Evolutionary conservation across 2,888 invertebrate genomes (phyloP).

Genomic region (Leptodirus hochenwartii): DNA sequence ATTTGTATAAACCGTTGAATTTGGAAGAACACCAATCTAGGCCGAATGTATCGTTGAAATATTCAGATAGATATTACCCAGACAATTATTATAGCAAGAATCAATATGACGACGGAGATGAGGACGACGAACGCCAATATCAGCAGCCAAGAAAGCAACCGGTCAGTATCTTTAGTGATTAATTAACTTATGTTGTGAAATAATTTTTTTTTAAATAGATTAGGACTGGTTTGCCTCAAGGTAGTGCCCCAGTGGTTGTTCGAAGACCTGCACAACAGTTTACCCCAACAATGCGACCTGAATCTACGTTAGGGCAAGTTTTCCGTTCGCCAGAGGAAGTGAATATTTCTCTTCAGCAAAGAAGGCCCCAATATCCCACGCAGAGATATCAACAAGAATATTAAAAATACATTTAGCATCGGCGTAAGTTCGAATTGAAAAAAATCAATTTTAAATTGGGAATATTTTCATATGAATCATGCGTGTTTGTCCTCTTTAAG

Average conservation of each 20-base stretch:
- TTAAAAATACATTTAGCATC: no score
- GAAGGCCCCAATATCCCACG: constrained; percentile 40
- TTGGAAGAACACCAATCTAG: constrained; percentile 63
- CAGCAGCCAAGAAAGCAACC: constrained; percentile 19
- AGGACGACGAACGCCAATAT: constrained; percentile 18
- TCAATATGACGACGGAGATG: constrained; percentile 28
- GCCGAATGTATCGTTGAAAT: constrained; percentile 58
- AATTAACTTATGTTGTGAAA: background rate
- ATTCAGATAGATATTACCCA: constrained; percentile 72
- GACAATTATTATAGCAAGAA: constrained; percentile 50
- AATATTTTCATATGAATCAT: no score
- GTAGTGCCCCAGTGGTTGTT: constrained; percentile 17
- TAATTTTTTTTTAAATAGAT: constrained; percentile 10
- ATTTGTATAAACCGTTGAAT: constrained; percentile 75
- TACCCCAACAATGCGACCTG: constrained; percentile 27
- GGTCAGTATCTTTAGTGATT: constrained; percentile 7
- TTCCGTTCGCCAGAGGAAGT: constrained; percentile 76
- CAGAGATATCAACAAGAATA: constrained; percentile 15
- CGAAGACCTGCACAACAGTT: constrained; percentile 19
- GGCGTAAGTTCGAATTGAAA: no score
- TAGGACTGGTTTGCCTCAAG: constrained; percentile 12
- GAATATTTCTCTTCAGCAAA: constrained; percentile 67
- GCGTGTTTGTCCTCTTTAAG: no score
- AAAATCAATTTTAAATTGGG: no score
- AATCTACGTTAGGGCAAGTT: constrained; percentile 43